Evolutionary conservation across 1,140 invertebrate species (phyloP), one percentile per base, ranked within the genome.

Genomic region (Planococcus citri): DNA sequence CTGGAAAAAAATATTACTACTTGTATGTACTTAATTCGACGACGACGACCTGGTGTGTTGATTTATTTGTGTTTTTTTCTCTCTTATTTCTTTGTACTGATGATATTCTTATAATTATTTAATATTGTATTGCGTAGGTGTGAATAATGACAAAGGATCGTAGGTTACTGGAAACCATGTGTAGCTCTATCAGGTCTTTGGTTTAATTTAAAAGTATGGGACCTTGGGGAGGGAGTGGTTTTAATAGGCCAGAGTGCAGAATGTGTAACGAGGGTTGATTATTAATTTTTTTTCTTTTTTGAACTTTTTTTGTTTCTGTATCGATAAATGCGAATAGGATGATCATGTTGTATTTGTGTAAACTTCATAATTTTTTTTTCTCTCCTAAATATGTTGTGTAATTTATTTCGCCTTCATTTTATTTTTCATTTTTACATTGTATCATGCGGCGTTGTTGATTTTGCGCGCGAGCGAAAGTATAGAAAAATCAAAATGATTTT

Each of bases 211-310:
- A 25, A 64, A 25, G 10, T 20, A 24, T 20, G 60, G 60, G 60
- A 64, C 60, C 60, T 64, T 64, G n/a, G 22, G 60, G 60, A 17
- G 60, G 60, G 51, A 70, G 61, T 69, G 27, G 25, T 72, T 61
- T 20, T 51, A 51, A 6, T 72, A 75, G 75, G 75, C 76, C 74
- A 72, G 76, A 77, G 76, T 77, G 76, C 76, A 77, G 76, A 76
- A 76, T 77, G 75, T 77, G 76, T 75, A 71, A 72, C 72, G 74
- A 75, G 75, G 76, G 75, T 76, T 74, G 74, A n/a, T n/a, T n/a
- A n/a, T n/a, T n/a, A n/a, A n/a, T n/a, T n/a, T n/a, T n/a, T n/a
- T n/a, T n/a, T n/a, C n/a, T n/a, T n/a, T 74, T 73, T 74, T 25
- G 33, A 6, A 14, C 6, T 14, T 51, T 9, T 51, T 33, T 33